phyloP scores from a whole-genome alignment of 2,888 invertebrate species.

The Apodemia zela region DNA sequence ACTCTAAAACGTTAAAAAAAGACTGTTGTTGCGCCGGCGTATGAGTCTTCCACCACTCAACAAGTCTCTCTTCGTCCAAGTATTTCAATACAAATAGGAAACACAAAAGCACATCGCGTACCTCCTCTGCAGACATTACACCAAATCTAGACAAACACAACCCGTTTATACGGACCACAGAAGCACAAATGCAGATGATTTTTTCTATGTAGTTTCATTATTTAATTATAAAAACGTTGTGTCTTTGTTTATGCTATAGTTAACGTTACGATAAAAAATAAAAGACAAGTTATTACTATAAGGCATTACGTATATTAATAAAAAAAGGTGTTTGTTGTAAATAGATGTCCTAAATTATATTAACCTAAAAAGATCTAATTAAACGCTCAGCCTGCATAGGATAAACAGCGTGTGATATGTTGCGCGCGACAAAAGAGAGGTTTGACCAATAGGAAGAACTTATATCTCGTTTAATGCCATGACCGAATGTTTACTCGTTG shows the following conservation, averaged over 20 bases:
- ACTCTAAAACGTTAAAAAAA: slow-evolving; percentile 93
- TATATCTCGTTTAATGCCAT: too few relatives aligned
- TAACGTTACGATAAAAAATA: neutral
- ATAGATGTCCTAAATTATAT: too few relatives aligned
- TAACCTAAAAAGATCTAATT: too few relatives aligned
- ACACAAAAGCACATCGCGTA: slow-evolving; percentile 92
- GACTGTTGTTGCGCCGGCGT: slow-evolving; percentile 89
- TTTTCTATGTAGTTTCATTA: too few relatives aligned
- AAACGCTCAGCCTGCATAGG: too few relatives aligned
- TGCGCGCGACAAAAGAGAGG: too few relatives aligned
- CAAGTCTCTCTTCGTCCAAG: slow-evolving; percentile 91
- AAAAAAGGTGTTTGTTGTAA: too few relatives aligned
- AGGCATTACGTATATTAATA: too few relatives aligned
- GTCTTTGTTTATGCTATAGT: neutral
- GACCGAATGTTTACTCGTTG: too few relatives aligned
- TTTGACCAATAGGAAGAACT: too few relatives aligned
- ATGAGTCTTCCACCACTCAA: slow-evolving; percentile 95
- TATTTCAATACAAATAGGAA: slow-evolving; percentile 96
- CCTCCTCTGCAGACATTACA: slow-evolving; percentile 84
- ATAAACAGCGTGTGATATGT: too few relatives aligned
- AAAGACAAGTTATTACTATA: too few relatives aligned
- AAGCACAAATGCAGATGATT: slow-evolving; percentile 12
- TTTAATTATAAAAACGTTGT: neutral
- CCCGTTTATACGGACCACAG: neutral
- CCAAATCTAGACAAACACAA: slow-evolving; percentile 58